Base-by-base conservation (phyloP, 2,888 invertebrate genomes). In the Sminthurinus aureus region DNA sequence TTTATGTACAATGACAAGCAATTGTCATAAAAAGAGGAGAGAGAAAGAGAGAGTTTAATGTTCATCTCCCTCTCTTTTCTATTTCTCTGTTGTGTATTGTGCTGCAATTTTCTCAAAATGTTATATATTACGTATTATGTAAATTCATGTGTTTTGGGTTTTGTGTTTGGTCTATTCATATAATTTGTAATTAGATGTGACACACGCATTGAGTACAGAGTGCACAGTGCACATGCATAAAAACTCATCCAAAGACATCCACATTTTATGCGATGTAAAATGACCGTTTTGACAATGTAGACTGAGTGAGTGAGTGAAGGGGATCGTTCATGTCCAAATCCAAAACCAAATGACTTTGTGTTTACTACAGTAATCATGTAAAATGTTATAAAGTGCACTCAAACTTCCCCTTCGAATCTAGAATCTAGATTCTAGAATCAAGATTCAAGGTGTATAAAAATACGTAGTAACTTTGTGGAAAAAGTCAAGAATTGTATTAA, bases 131-230 rank as follows among this genome's bases (percentile, higher is more conserved):
- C 6, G 38, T 38, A 38, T 38, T 38, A n/a, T n/a, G 38, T 38
- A 38, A 1, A 38, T 38, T 38, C 38, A 38, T 66, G 9, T 58
- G 11, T 58, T 18, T 15, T 78, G 78, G 66, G 6, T 38, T 4
- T 38, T 38, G 38, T 38, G 38, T 6, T 4, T 1, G 3, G 38
- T 38, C 3, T 38, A 38, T 38, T 38, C 38, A 38, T 38, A 38
- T 38, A 38, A 38, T 38, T 71, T 51, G 69, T 80, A 80, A 80
- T 80, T 80, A 80, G 80, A 80, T 71, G 20, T 78, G 64, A 78
- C 64, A 58, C 52, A 22, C 58, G 26, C 20, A 50, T 51, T 51
- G n/a, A 38, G 38, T 38, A 38, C 6, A 38, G 38, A 38, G 38
- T 38, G 38, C 38, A 38, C 3, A 4, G 38, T 4, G 38, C 38